phyloP scores from a whole-genome alignment of 1,140 invertebrate genomes.

The Pseudomyrmex dendroicus region DNA sequence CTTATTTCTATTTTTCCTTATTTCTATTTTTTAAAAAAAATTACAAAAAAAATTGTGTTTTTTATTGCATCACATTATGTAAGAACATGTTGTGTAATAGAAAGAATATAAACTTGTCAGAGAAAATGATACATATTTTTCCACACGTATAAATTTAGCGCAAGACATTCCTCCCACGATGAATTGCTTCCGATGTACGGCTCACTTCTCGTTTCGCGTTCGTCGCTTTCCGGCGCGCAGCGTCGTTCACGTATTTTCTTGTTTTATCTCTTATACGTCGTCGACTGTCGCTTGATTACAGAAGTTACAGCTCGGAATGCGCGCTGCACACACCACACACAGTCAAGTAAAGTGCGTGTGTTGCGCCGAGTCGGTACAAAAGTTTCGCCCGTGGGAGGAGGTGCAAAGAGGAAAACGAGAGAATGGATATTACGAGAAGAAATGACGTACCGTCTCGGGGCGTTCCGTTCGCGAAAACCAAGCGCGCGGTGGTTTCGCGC shows the following conservation, averaged over 20 bases:
- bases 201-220: slow-evolving; percentile 29
- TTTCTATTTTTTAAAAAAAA: too few species aligned
- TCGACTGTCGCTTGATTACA: slow-evolving; percentile 40
- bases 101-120: not conserved
- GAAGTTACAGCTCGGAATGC: slow-evolving; percentile 29
- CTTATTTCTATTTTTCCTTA: not conserved
- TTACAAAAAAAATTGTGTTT: not conserved
- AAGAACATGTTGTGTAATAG: too few species aligned
- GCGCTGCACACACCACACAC: not conserved
- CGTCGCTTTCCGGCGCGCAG: not conserved
- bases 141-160: not conserved
- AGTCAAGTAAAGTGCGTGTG: not conserved
- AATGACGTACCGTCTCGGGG: slow-evolving; percentile 30
- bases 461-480: slow-evolving; percentile 26
- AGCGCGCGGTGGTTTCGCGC: slow-evolving; percentile 20
- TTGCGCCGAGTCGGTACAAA: slow-evolving; percentile 27
- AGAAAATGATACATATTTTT: not conserved
- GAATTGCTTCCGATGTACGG: slow-evolving; percentile 16
- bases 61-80: too few species aligned
- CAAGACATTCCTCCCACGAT: not conserved
- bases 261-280: not conserved
- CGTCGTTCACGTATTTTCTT: slow-evolving; percentile 9
- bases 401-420: slow-evolving; percentile 19
- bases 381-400: not conserved
- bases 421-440: slow-evolving; percentile 41